A percentile compares a stretch with the other conserved stretches of the same genome.
These are phyloP conservation scores for Hyperoodon ampullatus DNA, from an alignment of 2,113 vertebrate species.

Conservation along the genomic window DNA sequence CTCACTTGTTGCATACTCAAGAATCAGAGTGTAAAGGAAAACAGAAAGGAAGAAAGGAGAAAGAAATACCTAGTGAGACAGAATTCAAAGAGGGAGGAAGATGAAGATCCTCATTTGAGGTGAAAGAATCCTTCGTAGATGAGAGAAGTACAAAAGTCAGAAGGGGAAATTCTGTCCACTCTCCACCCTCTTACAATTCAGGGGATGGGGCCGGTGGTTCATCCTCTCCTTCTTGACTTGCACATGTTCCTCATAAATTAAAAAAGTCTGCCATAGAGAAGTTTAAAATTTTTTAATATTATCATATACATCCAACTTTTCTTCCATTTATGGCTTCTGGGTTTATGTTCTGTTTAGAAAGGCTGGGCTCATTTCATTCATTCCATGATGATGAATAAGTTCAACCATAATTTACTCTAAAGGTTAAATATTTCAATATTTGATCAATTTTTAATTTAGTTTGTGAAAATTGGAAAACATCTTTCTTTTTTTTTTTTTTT, in stretches of 20 bases:
- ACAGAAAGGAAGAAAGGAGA: neutral
- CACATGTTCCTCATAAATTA: neutral
- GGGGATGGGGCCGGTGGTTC: neutral
- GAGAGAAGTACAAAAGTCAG: neutral
- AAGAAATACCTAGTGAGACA: neutral
- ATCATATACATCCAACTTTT: neutral
- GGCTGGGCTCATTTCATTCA: neutral
- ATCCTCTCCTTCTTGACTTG: neutral
- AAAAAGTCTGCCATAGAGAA: neutral
- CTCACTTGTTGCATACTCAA: neutral
- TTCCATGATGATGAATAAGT: neutral
- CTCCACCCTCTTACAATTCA: neutral
- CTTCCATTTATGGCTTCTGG: neutral
- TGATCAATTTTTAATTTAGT: neutral
- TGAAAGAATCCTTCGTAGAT: neutral
- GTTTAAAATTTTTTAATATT: neutral
- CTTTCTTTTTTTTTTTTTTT: neutral
- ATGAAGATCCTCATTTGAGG: neutral
- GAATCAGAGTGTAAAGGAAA: neutral
- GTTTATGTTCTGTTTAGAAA: neutral
- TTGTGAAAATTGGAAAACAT: neutral
- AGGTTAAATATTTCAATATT: neutral
- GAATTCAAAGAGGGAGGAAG: neutral
- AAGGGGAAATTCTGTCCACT: neutral
- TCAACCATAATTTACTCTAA: neutral